A percentile compares a stretch with the other conserved stretches of the same genome.
These are phyloP conservation scores for Myopa tessellatipennis DNA, from an alignment of 2,888 invertebrate species.

Conservation along the genomic window DNA sequence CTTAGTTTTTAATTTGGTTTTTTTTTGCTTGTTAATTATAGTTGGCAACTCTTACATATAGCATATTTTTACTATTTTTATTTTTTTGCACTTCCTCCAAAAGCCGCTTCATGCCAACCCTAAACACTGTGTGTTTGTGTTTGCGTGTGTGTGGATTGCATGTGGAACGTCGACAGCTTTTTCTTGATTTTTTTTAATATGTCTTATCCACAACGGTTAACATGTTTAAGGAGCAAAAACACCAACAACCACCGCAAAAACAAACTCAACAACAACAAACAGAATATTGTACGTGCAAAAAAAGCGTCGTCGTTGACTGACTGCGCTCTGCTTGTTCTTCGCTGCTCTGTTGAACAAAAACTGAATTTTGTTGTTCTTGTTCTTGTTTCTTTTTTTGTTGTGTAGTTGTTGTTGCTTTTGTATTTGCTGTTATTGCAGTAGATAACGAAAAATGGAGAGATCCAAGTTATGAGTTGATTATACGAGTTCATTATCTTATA, in stretches of 20 bases:
- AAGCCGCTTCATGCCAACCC: conserved; percentile 24
- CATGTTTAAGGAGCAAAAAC: conserved; percentile 14
- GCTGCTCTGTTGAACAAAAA: neutral
- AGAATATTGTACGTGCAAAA: neutral
- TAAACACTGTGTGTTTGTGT: conserved; percentile 46
- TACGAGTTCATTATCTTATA: neutral
- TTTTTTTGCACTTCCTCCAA: neutral
- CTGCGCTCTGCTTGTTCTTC: neutral
- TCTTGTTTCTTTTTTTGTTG: too few species aligned
- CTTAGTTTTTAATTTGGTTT: neutral
- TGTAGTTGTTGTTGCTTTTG: too few species aligned
- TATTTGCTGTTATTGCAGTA: neutral
- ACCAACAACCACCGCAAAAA: conserved; percentile 25
- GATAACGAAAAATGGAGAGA: neutral
- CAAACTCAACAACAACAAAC: neutral
- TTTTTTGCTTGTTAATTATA: conserved; percentile 5
- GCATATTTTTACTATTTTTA: neutral
- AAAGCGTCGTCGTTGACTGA: neutral
- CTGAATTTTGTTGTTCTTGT: neutral
- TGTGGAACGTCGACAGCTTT: conserved; percentile 64
- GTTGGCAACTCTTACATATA: conserved; percentile 39
- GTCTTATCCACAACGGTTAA: conserved; percentile 32
- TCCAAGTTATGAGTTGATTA: neutral
- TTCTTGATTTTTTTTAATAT: neutral
- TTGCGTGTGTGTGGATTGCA: conserved; percentile 57